A percentile compares a stretch with the other conserved stretches of the same genome.
Conservation (phyloP, 2,888 invertebrate species). For the Aporophyla lueneburgensis region DNA sequence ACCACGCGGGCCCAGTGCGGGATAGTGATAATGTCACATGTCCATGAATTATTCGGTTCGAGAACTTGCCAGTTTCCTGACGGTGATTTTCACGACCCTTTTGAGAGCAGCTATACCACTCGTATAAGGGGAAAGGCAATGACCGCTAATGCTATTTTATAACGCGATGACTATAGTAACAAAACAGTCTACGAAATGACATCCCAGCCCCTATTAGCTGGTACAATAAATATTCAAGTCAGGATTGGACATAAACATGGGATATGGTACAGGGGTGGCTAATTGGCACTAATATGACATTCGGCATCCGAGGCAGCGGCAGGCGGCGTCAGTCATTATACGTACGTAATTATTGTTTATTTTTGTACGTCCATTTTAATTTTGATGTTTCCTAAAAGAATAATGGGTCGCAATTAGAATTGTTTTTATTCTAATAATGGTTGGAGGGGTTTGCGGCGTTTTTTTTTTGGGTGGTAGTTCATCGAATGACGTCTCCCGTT, state of each 20-base stretch:
- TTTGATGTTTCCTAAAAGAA: slow-evolving; percentile 1
- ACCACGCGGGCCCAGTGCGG: too few relatives aligned
- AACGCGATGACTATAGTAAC: neutral
- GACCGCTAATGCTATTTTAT: neutral
- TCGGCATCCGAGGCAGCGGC: neutral
- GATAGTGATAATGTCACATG: too few relatives aligned
- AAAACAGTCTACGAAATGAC: neutral
- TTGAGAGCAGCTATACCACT: too few relatives aligned
- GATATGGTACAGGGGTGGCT: slow-evolving; percentile 22
- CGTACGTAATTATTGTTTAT: slow-evolving; percentile 17
- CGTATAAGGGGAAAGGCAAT: neutral
- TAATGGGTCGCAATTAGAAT: slow-evolving; percentile 14
- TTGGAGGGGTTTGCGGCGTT: neutral
- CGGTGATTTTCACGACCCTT: too few relatives aligned
- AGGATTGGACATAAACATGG: slow-evolving; percentile 34
- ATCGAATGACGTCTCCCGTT: too few relatives aligned
- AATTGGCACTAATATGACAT: slow-evolving; percentile 51
- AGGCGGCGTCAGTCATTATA: slow-evolving; percentile 8
- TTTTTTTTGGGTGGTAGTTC: too few relatives aligned
- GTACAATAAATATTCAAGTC: slow-evolving; percentile 32
- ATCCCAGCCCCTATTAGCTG: neutral
- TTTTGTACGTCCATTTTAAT: slow-evolving; percentile 1
- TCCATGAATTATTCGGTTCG: too few relatives aligned
- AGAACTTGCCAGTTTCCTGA: too few relatives aligned
- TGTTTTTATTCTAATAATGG: neutral